These are phyloP conservation scores for Germaria angustata DNA, from an alignment of 2,888 invertebrate species.

Conservation along the genomic window DNA sequence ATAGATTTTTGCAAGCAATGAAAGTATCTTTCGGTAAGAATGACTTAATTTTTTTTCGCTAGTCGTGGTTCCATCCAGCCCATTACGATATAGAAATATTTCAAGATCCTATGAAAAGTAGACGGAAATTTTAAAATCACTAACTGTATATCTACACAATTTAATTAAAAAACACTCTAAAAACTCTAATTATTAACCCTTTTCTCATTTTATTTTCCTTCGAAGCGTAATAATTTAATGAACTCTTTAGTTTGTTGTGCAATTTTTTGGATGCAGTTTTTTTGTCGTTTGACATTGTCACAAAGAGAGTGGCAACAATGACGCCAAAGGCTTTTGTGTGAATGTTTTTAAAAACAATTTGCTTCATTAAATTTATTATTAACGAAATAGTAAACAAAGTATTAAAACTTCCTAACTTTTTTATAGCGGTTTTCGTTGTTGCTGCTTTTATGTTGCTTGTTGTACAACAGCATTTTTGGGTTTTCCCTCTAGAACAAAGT, in stretches of 20 bases:
- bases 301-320: neutral
- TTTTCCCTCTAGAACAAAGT: neutral
- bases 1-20: no score
- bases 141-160: no score
- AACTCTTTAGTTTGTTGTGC: neutral
- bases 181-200: no score
- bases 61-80: no score
- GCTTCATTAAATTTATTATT: constrained; percentile 34
- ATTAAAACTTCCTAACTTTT: neutral
- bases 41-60: no score
- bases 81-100: no score
- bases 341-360: constrained; percentile 37
- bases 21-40: no score
- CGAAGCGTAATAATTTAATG: neutral
- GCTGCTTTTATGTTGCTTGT: neutral
- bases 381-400: neutral
- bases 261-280: neutral
- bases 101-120: no score
- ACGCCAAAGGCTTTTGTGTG: neutral
- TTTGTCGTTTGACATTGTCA: neutral
- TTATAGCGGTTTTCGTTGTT: neutral
- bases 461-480: neutral
- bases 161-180: no score
- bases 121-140: no score
- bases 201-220: no score